These are phyloP conservation scores for Macrotrachela quadricornifera DNA, from an alignment of 1,140 invertebrate genomes.

Conservation along the genomic window DNA sequence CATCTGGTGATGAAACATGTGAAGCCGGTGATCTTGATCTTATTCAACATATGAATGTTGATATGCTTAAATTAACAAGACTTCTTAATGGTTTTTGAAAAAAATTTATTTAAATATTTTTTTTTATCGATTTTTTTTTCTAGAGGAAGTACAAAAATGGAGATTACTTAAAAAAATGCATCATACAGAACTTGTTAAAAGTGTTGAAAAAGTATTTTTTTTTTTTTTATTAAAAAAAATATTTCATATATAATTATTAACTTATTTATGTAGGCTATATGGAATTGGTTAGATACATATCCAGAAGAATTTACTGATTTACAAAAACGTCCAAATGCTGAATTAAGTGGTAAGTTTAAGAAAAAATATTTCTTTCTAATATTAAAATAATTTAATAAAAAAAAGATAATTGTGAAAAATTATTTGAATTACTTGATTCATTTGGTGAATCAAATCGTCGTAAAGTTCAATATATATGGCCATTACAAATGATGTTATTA, in stretches of 20 bases:
- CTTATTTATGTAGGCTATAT: too few relatives aligned
- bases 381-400: too few relatives aligned
- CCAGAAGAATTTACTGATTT: slow-evolving; percentile 70
- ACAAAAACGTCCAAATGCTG: slow-evolving; percentile 64
- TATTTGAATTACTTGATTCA: slow-evolving; percentile 75
- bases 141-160: slow-evolving; percentile 75
- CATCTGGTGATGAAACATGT: too few relatives aligned
- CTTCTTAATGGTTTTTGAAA: slow-evolving; percentile 56
- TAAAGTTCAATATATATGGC: slow-evolving; percentile 61
- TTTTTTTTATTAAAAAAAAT: too few relatives aligned
- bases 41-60: slow-evolving; percentile 88
- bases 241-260: too few relatives aligned
- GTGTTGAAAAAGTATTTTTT: slow-evolving; percentile 76
- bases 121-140: too few relatives aligned
- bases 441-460: slow-evolving; percentile 69
- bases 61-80: slow-evolving; percentile 56
- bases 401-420: slow-evolving; percentile 56
- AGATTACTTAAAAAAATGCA: slow-evolving; percentile 64
- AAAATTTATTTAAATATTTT: too few relatives aligned
- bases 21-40: slow-evolving; percentile 89
- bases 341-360: too few relatives aligned
- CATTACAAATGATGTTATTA: slow-evolving; percentile 77
- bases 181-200: slow-evolving; percentile 57
- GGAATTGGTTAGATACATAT: slow-evolving; percentile 98
- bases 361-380: too few relatives aligned